phyloP scores from a whole-genome alignment of 1,140 invertebrate genomes.

The Druon quercuslanigerum region DNA sequence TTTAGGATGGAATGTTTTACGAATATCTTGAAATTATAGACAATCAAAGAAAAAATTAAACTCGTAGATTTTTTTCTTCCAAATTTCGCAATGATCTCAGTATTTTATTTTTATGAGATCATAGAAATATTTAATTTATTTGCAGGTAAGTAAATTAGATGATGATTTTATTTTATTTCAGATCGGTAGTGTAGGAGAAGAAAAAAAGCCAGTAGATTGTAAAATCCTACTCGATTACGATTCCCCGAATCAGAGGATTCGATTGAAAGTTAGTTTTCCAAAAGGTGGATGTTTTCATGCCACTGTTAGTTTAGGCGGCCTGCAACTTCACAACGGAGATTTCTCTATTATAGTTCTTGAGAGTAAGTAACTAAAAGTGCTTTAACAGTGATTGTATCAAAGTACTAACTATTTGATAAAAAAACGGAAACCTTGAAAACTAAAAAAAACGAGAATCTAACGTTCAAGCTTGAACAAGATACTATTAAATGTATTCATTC shows the following conservation, averaged over 20 bases:
- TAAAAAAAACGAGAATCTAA: too few relatives aligned
- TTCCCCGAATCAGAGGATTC: slow-evolving; percentile 79
- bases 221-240: slow-evolving; percentile 81
- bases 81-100: not conserved
- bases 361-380: slow-evolving; percentile 77
- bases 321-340: slow-evolving; percentile 90
- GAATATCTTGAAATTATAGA: too few relatives aligned
- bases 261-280: slow-evolving; percentile 81
- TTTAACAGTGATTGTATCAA: not conserved
- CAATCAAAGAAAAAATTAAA: too few relatives aligned
- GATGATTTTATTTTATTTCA: slow-evolving; percentile 52
- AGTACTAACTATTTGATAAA: not conserved
- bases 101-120: slow-evolving; percentile 9
- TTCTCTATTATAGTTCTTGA: slow-evolving; percentile 95
- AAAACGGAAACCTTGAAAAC: too few relatives aligned
- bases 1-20: too few relatives aligned
- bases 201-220: slow-evolving; percentile 76
- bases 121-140: too few relatives aligned
- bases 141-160: too few relatives aligned
- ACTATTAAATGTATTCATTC: too few relatives aligned
- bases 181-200: slow-evolving; percentile 72
- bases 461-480: too few relatives aligned
- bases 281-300: slow-evolving; percentile 88
- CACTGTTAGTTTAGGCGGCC: slow-evolving; percentile 86
- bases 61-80: too few relatives aligned